Conservation (phyloP, 2,888 invertebrate genomes). For the Melangyna quadrimaculata region DNA sequence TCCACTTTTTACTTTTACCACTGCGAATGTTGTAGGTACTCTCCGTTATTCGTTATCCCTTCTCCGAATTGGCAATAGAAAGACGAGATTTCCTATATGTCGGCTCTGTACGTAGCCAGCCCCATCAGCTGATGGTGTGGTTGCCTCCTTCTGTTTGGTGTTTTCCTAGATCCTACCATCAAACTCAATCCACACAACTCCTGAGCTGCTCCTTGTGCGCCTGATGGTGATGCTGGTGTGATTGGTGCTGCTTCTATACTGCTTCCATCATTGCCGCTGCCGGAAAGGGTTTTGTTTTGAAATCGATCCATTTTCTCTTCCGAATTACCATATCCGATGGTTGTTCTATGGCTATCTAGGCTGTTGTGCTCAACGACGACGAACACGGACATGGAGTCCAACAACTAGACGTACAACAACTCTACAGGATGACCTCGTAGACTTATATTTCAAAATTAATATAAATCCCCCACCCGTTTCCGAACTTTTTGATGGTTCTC, state of each 20-base stretch:
- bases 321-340: slow-evolving; percentile 69
- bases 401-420: slow-evolving; percentile 37
- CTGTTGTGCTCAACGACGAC: slow-evolving; percentile 9
- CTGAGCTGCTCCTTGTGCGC: slow-evolving; percentile 40
- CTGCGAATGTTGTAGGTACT: slow-evolving; percentile 59
- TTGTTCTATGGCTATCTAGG: slow-evolving; percentile 46
- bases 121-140: slow-evolving; percentile 23
- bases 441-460: slow-evolving; percentile 74
- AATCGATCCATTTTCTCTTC: slow-evolving; percentile 72
- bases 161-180: slow-evolving; percentile 42
- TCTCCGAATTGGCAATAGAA: slow-evolving; percentile 58
- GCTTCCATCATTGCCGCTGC: slow-evolving; percentile 62
- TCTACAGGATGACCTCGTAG: slow-evolving; percentile 70
- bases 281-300: slow-evolving; percentile 71
- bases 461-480: slow-evolving; percentile 69
- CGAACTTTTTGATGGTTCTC: slow-evolving; percentile 11
- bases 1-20: slow-evolving; percentile 70
- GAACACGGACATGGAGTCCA: slow-evolving; percentile 55
- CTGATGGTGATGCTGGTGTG: slow-evolving; percentile 65
- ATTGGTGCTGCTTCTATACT: slow-evolving; percentile 63
- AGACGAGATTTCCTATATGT: slow-evolving; percentile 23
- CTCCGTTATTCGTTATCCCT: not conserved
- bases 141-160: slow-evolving; percentile 34
- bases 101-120: not conserved
- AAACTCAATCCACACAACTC: not conserved